Percentiles rank a stretch among this genome's conserved stretches.
Evolutionary conservation across 2,113 vertebrate species (phyloP).

Genomic region (Ursus arctos): DNA sequence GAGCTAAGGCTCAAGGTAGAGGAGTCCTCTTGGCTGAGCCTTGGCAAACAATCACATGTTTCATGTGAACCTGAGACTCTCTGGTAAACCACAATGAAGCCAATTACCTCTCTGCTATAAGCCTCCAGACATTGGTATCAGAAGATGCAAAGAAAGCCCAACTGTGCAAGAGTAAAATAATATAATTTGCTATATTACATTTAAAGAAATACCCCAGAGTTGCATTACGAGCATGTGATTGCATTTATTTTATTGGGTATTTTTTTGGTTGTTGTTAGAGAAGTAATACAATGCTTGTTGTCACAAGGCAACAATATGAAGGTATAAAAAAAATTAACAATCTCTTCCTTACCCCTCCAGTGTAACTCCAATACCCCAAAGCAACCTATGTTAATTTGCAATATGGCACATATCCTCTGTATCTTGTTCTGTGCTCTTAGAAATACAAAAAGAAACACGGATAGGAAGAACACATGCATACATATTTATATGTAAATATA

Average conservation of each 20-base stretch:
- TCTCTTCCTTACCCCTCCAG: not conserved
- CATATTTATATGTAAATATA: not conserved
- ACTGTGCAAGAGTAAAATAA: slow-evolving; percentile 25
- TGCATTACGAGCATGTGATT: slow-evolving; percentile 43
- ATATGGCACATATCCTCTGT: not conserved
- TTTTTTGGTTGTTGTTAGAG: slow-evolving; percentile 36
- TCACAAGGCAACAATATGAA: slow-evolving; percentile 22
- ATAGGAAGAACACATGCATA: not conserved
- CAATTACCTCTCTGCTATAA: slow-evolving; percentile 50
- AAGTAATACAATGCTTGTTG: slow-evolving; percentile 57
- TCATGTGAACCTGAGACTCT: slow-evolving; percentile 53
- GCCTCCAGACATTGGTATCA: not conserved
- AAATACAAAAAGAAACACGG: not conserved
- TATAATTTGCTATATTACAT: slow-evolving; percentile 44
- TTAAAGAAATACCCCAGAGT: slow-evolving; percentile 54
- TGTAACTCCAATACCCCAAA: not conserved
- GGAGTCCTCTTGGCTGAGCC: slow-evolving; percentile 16
- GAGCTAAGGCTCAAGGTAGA: slow-evolving; percentile 63
- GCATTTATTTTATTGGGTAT: slow-evolving; percentile 45
- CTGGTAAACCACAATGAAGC: slow-evolving; percentile 56
- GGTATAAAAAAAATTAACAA: not conserved
- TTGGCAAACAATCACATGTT: slow-evolving; percentile 55
- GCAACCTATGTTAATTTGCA: slow-evolving; percentile 37
- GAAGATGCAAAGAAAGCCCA: slow-evolving; percentile 49
- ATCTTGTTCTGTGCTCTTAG: slow-evolving; percentile 25